Evolutionary conservation across 1,140 invertebrate genomes (phyloP).

Genomic region (Lasioglossum albipes): DNA sequence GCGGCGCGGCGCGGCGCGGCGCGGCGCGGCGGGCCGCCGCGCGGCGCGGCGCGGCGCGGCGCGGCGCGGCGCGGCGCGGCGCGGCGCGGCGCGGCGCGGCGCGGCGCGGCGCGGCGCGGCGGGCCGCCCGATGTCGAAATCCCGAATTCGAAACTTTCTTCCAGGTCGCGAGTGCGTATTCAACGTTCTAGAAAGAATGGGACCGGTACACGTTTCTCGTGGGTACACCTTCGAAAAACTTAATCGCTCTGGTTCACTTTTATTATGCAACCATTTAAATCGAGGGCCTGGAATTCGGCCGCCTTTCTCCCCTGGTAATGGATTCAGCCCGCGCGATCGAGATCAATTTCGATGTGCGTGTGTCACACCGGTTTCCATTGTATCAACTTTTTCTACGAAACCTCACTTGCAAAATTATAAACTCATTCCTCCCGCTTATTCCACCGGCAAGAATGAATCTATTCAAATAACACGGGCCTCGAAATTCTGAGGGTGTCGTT

Average conservation of each 20-base stretch:
- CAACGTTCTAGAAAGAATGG: neutral
- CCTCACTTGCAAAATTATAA: too few species aligned
- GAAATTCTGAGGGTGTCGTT: too few species aligned
- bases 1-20: too few species aligned
- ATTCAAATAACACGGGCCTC: too few species aligned
- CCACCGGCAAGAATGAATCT: too few species aligned
- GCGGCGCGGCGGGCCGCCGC: too few species aligned
- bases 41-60: too few species aligned
- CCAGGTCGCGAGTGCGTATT: neutral
- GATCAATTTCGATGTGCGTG: constrained; percentile 5
- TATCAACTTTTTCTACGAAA: too few species aligned
- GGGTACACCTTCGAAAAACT: constrained; percentile 40
- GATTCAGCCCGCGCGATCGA: constrained; percentile 20
- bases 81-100: too few species aligned
- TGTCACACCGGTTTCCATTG: neutral
- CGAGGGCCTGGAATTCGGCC: constrained; percentile 46
- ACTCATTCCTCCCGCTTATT: too few species aligned
- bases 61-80: too few species aligned
- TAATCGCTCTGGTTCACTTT: constrained; percentile 30
- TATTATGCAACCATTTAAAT: constrained; percentile 57
- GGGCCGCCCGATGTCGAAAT: neutral
- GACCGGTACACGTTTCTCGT: neutral
- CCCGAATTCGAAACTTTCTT: neutral
- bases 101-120: too few species aligned
- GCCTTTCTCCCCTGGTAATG: constrained; percentile 54